A percentile compares a stretch with the other conserved stretches of the same genome.
phyloP scores from a whole-genome alignment of 2,797 vertebrate genomes.

The Eremophila alpestris region DNA sequence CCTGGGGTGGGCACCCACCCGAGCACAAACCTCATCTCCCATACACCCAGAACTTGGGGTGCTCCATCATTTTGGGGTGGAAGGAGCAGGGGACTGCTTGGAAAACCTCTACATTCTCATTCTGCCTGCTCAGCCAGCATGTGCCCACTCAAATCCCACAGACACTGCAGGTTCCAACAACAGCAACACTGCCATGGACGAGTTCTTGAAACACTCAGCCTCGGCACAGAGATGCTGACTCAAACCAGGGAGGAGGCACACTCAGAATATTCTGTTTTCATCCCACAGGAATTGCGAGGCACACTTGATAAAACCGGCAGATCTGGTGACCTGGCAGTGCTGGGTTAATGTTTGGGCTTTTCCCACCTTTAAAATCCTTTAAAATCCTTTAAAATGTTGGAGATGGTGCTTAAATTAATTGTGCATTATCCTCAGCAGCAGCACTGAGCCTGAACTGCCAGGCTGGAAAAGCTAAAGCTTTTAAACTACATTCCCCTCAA shows the following conservation, averaged over 20 bases:
- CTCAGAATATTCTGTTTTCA: not conserved
- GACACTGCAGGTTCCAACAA: not conserved
- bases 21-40: not conserved
- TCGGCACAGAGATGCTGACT: not conserved
- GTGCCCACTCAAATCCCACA: not conserved
- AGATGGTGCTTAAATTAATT: not conserved
- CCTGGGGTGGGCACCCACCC: fast-evolving
- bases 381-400: not conserved
- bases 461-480: not conserved
- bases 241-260: not conserved
- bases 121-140: not conserved
- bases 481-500: not conserved
- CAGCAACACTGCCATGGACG: not conserved
- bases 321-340: not conserved
- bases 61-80: not conserved
- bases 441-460: not conserved
- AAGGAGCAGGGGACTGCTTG: not conserved
- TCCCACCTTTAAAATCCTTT: not conserved
- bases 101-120: not conserved
- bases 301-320: not conserved
- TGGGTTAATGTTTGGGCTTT: too few species aligned
- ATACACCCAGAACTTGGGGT: not conserved
- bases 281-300: not conserved
- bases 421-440: not conserved
- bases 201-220: not conserved